Percentiles rank a stretch among this genome's conserved stretches.
These are phyloP conservation scores for Accipiter cooperii DNA, from an alignment of 2,113 vertebrate genomes.

Conservation along the genomic window DNA sequence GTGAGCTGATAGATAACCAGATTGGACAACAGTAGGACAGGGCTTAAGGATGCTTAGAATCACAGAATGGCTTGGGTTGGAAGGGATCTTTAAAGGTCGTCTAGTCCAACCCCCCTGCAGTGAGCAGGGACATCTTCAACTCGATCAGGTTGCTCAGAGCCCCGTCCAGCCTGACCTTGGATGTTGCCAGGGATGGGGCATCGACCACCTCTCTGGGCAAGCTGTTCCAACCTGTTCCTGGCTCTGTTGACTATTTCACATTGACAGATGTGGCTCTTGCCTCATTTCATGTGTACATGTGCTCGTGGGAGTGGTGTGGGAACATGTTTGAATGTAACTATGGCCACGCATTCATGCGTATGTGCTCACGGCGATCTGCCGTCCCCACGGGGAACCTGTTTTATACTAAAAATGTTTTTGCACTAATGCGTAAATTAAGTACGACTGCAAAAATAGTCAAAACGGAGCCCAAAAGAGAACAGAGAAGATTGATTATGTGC, in stretches of 20 bases:
- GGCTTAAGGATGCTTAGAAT: not conserved
- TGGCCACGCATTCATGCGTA: not conserved
- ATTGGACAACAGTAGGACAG: not conserved
- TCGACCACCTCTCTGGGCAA: not conserved
- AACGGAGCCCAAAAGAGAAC: conserved; percentile 27
- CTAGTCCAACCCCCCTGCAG: rapidly evolving
- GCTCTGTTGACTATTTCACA: rapidly evolving
- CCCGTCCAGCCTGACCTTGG: rapidly evolving
- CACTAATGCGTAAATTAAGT: conserved; percentile 38
- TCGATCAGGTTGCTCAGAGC: not conserved
- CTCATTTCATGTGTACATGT: rapidly evolving
- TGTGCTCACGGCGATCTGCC: not conserved
- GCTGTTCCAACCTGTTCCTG: not conserved
- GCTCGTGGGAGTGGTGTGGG: not conserved
- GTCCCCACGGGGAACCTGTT: not conserved
- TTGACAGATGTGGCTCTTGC: rapidly evolving
- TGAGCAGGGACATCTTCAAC: not conserved
- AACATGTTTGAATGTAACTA: rapidly evolving
- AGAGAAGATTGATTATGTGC: conserved; percentile 45
- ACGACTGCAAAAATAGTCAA: not conserved
- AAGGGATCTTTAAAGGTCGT: not conserved
- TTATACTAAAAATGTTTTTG: not conserved
- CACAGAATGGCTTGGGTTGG: no score
- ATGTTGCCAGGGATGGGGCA: no score
- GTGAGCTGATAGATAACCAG: not conserved